Evolutionary conservation across 1,140 invertebrate species (phyloP), one percentile per base, ranked within the genome.

Genomic region (Gonioctena quinquepunctata): DNA sequence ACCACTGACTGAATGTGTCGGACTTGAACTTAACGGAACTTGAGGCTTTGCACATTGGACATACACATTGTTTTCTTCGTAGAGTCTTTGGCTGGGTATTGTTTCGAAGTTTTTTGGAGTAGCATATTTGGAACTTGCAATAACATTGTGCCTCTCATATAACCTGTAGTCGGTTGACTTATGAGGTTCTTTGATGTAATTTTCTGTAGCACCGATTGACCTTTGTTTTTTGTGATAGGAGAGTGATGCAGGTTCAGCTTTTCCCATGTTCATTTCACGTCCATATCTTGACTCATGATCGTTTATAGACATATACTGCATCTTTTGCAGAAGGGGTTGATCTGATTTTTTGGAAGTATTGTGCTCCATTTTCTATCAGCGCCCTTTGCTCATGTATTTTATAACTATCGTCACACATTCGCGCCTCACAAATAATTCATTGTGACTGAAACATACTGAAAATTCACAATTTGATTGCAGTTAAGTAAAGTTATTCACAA

Each of bases 121-220:
- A 3, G 91, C 89, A 81, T 91, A 93, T 76, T 92, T 92, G 1
- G 91, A 91, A 19, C 90, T 89, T 25, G 91, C 89, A 76, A 93
- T 90, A 22, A 91, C 85, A 69, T 88, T 88, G 23, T 86, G 86
- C 49, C 89, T 85, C 69, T 91, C 90, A 66, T 90, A 90, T 13
- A 89, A 80, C 68, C 89, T 89, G 72, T 90, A 90, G 64, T 90
- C 88, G 19, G 82, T 80, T 8, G 70, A 71, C 26, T 77, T 73
- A 33, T 71, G 62, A 19, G 68, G 82, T 8, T 85, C 81, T 21
- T 84, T 83, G 7, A 85, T 80, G 68, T 88, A 87, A 75, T 85
- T 87, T 69, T 89, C 87, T 11, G 86, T 86, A n/a, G 85, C 85
- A 52, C 86, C 85, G 2, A 87, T 66, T 6, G 82, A 70, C 56